Evolutionary conservation across 2,113 vertebrate species (phyloP).

Genomic region (Stercorarius parasiticus): DNA sequence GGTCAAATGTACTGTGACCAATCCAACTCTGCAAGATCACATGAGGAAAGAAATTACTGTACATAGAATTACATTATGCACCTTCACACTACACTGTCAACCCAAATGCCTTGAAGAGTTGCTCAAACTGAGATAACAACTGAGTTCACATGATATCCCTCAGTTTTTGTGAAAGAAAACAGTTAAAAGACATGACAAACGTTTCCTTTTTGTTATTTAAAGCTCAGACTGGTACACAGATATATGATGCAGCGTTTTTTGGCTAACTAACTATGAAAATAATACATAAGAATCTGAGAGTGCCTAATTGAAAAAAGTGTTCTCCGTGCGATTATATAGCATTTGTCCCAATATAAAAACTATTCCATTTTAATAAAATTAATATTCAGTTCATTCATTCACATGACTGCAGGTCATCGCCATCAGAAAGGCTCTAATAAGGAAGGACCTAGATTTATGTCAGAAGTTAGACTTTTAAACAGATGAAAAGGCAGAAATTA

Average conservation of each 20-base stretch:
- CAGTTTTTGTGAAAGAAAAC: background rate
- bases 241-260: background rate
- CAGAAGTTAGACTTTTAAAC: background rate
- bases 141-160: background rate
- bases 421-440: background rate
- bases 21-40: conserved; percentile 32
- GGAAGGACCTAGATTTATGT: background rate
- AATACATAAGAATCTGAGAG: background rate
- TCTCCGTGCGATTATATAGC: background rate
- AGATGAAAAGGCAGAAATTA: background rate
- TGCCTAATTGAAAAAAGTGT: background rate
- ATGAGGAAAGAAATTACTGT: conserved; percentile 32
- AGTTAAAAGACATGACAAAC: background rate
- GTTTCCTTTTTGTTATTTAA: background rate
- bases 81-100: conserved; percentile 34
- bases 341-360: background rate
- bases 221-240: background rate
- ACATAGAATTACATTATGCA: background rate
- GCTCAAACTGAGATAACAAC: background rate
- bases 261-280: background rate
- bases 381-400: background rate
- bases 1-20: conserved; percentile 45
- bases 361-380: background rate
- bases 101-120: background rate
- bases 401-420: background rate